Conservation (phyloP, 2,113 vertebrate species). For the Periophthalmodon schlosseri region DNA sequence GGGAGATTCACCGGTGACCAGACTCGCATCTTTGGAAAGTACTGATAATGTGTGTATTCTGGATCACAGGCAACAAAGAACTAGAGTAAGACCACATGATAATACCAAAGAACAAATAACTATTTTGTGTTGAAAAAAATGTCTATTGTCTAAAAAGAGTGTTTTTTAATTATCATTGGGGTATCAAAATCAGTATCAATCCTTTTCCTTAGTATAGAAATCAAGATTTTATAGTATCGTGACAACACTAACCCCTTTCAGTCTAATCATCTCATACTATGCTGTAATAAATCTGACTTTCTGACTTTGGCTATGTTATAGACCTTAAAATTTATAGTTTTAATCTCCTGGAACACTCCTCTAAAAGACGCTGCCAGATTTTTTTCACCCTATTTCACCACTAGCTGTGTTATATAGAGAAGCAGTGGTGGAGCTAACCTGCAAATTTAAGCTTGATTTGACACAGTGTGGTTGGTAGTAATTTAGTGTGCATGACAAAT, state of each 20-base stretch:
- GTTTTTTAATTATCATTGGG: no score
- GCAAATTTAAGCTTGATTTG: constrained; percentile 2
- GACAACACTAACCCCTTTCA: neutral
- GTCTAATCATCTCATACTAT: neutral
- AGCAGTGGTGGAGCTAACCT: neutral
- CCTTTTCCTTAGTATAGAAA: no score
- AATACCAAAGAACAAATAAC: no score
- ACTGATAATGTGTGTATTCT: no score
- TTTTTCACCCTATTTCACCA: neutral
- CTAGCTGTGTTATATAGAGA: neutral
- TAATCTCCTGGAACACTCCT: neutral
- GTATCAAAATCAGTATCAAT: no score
- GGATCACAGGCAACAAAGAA: no score
- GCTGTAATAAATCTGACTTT: neutral
- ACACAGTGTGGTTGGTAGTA: neutral
- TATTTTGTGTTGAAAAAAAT: no score
- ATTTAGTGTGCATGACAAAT: neutral
- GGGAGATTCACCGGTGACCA: no score
- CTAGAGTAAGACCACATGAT: no score
- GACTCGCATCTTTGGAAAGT: no score
- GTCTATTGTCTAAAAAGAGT: no score
- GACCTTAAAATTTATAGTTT: neutral
- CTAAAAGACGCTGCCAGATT: neutral
- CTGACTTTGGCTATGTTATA: neutral
- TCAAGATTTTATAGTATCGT: neutral